Evolutionary conservation across 2,113 vertebrate species (phyloP), one percentile per base, ranked within the genome.

Genomic region (Otocyon megalotis): DNA sequence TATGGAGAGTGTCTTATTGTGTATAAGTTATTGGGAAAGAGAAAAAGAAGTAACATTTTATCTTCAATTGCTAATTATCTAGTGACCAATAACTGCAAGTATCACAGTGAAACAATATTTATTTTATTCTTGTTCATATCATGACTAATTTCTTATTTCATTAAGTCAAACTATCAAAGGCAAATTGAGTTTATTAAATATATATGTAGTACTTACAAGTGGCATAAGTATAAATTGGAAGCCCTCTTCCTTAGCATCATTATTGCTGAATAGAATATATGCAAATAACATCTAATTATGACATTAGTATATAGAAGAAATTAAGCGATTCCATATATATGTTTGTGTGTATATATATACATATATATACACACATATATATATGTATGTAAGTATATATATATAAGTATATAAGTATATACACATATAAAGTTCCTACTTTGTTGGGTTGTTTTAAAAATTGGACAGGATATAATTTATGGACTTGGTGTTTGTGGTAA

Each of bases 91-190:
- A 79, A 79, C 15, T 37, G 4, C 35, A 65, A 93, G 62, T 20
- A 16, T 48, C 56, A 85, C 10, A 60, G 48, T 17, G 1, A 95
- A 65, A 88, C 6, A 69, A 5, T 63, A 17, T 30, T 76, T 62
- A 82, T 30, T 76, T 62, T 93, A 35, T 71, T 93, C n/a, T 58
- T 67, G 3, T 53, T 83, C 37, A 77, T 24, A 43, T 24, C 35
- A 81, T 16, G 24, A 22, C 67, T 79, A 83, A 80, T 80, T 87
- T 79, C 32, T 72, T 22, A 67, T 13, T 96, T 94, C 43, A 54
- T 62, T 67, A 88, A 50, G 37, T 9, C 48, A 95, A 65, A 58
- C 17, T 76, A 53, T 26, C 26, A 67, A 67, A 88, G 16, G 2
- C 1, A 83, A 95, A 94, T 19, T 37, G 15, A 96, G 4, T 17